Evolutionary conservation across 2,113 vertebrate genomes (phyloP), one percentile per base, ranked within the genome.

Genomic region (Ranitomeya imitator): DNA sequence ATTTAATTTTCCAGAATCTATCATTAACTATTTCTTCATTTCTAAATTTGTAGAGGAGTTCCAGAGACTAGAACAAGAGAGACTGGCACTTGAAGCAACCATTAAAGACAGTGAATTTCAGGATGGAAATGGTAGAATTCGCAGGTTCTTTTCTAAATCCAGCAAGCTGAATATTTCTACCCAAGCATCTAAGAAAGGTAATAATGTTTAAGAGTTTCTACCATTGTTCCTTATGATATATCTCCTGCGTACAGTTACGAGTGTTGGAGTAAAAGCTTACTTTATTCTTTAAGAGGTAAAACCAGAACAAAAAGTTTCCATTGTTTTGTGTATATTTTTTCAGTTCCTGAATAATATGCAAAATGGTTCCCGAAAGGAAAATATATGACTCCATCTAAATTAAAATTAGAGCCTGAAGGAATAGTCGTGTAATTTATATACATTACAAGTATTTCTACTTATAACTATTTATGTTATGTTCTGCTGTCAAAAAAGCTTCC

Each of bases 31-130:
- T 57, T 79, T 26, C 76, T 54, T 79, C 52, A n/a, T 65, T 13
- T 83, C 5, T 65, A 11, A 51, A 76, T 91, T 91, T 83, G 67
- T 91, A 99, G 98, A 98, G 71, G 98, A 98, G 90, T 93, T 95
- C 85, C 90, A 98, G 90, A 97, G 94, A 87, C 91, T 97, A 89
- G 96, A 96, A 31, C 94, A 94, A 92, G 97, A 99, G 86, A 97
- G 97, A 85, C 76, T 95, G 90, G 95, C 92, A 1, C 87, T 97
- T 86, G 97, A 99, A 89, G 94, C 95, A 26, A 91, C 95, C 0
- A 94, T 96, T 89, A 95, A 94, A 90, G 94, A 94, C 10, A 97
- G 95, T 4, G 95, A 96, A 85, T 92, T 93, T 90, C 91, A 94
- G 81, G 96, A 96, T 71, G 95, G 94, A 51, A 94, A 90, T 89